A percentile compares a stretch with the other conserved stretches of the same genome.
phyloP scores from a whole-genome alignment of 1,140 invertebrate species.

The Sitophilus oryzae region DNA sequence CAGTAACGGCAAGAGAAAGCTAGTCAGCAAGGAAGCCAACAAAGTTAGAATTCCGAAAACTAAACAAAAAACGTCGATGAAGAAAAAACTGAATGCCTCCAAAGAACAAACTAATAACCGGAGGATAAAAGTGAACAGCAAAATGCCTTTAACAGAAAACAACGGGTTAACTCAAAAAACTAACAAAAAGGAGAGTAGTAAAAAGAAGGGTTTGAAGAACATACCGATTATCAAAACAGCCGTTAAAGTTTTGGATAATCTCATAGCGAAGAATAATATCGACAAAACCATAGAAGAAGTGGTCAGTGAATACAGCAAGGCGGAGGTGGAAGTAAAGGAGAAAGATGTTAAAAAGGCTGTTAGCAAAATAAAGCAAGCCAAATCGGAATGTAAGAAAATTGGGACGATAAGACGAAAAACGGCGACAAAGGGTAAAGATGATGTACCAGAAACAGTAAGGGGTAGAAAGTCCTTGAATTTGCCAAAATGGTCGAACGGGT shows the following conservation, averaged over 20 bases:
- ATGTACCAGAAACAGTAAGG: constrained; percentile 41
- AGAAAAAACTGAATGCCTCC: constrained; percentile 41
- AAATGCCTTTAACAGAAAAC: constrained; percentile 17
- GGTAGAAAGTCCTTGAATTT: constrained; percentile 46
- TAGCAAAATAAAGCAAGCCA: constrained; percentile 17
- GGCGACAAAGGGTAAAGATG: constrained; percentile 42
- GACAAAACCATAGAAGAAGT: constrained; percentile 47
- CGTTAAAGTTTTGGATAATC: constrained; percentile 46
- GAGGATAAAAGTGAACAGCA: constrained; percentile 26
- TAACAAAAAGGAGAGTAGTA: constrained; percentile 36
- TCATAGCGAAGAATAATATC: constrained; percentile 52
- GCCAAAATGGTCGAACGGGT: constrained; percentile 85
- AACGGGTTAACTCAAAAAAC: constrained; percentile 19
- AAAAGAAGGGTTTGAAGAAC: constrained; percentile 36
- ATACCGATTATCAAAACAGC: constrained; percentile 48
- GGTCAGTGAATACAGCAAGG: constrained; percentile 34
- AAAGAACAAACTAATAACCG: constrained; percentile 40
- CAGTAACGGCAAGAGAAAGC: constrained; percentile 43
- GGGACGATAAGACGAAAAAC: constrained; percentile 11
- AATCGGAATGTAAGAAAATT: constrained; percentile 46
- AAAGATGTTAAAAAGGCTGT: constrained; percentile 19
- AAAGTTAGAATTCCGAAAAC: constrained; percentile 22
- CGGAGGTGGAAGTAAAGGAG: constrained; percentile 8
- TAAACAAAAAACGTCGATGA: constrained; percentile 27
- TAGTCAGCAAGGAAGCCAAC: constrained; percentile 35